These are phyloP conservation scores for Zapornia atra DNA, from an alignment of 2,113 vertebrate genomes.

Conservation along the genomic window DNA sequence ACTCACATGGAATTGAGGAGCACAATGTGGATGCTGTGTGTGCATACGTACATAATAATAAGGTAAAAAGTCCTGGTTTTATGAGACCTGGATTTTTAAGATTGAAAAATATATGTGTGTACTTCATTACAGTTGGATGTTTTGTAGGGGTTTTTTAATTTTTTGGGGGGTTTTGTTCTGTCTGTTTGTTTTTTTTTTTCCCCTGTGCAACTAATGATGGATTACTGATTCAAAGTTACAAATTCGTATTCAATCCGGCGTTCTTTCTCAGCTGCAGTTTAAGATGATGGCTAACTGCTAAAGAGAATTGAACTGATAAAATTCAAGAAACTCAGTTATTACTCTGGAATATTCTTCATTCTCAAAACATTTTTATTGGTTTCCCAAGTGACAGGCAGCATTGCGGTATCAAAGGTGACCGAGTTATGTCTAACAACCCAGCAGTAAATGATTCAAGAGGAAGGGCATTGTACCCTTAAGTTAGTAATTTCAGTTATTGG, in stretches of 20 bases:
- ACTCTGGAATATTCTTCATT: constrained; percentile 34
- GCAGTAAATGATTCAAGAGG: constrained; percentile 73
- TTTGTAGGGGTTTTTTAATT: neutral
- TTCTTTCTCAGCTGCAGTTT: neutral
- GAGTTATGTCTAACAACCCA: constrained; percentile 46
- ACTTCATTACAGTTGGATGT: neutral
- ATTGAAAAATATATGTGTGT: neutral
- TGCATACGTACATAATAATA: rapidly evolving
- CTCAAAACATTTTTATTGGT: neutral
- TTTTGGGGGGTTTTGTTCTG: too few relatives aligned
- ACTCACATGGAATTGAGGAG: rapidly evolving
- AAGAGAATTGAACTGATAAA: neutral
- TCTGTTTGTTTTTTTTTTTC: too few relatives aligned
- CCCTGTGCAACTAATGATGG: neutral
- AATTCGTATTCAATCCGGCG: neutral
- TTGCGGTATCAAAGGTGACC: constrained; percentile 68
- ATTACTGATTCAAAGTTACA: neutral
- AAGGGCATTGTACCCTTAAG: constrained; percentile 63
- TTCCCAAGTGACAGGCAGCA: constrained; percentile 56
- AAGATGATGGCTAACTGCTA: neutral
- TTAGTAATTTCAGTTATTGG: constrained; percentile 63
- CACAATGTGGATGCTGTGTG: rapidly evolving
- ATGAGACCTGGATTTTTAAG: neutral
- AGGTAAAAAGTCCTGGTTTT: neutral
- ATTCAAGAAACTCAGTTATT: neutral